Evolutionary conservation across 2,113 vertebrate genomes (phyloP), one percentile per base, ranked within the genome.

Genomic region (Pampusana beccarii): DNA sequence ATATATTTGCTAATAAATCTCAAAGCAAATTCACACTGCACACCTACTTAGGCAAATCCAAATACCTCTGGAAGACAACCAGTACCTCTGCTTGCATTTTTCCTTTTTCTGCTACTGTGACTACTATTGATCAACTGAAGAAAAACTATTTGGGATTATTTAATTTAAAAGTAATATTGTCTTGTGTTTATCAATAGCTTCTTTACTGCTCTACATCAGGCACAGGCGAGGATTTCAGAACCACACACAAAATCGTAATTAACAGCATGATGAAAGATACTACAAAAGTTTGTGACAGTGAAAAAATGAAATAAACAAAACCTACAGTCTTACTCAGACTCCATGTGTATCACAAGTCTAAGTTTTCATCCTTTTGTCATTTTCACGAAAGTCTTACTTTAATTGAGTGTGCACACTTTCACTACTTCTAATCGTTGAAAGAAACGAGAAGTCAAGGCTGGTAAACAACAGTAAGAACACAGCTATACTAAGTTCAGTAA

Each of bases 401-500:
- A 95, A 92, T 19, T 93, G 64, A 48, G 33, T 54, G 24, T 70
- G 14, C 60, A 54, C 54, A 80, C 95, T 92, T 97, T 90, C 53
- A 79, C 97, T 96, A 93, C 71, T 96, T 96, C 77, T 94, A 77
- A 94, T 92, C 85, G 58, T 90, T 93, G 73, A 85, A 96, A 96
- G 66, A 96, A 97, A 93, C 21, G 64, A 96, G 88, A 96, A 97
- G 97, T 96, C 91, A 96, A 94, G 58, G 48, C 92, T 96, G 67
- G 66, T 95, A 96, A 96, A 97, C 79, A 96, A 96, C 85, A 93
- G 86, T 73, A 85, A 95, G 91, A 97, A 75, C 23, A 70, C 38
- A 90, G 36, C 58, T 95, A 93, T 84, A 79, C 44, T 93, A 96
- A 94, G 73, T 96, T 78, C 92, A 95, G 54, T 56, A 73, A 95